Base-by-base conservation (phyloP, 1,140 invertebrate genomes). In the Popillia japonica region DNA sequence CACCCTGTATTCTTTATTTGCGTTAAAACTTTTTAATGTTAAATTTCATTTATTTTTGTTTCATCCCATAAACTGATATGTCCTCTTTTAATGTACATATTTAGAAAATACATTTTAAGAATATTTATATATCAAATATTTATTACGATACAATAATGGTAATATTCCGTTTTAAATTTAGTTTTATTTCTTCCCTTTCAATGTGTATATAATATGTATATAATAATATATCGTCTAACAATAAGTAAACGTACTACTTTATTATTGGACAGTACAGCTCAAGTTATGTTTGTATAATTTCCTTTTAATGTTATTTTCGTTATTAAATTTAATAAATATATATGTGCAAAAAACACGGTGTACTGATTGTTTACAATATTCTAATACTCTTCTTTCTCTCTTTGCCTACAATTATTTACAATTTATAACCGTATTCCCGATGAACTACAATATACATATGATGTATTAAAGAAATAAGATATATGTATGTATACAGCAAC, bases 221-320 rank as follows among this genome's bases (percentile, higher is more conserved):
- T 68, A 68, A 27, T 68, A 68, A 68, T 68, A 34, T 68, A 64
- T 55, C 17, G 27, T 27, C 61, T 68, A 68, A n/a, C n/a, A n/a
- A n/a, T n/a, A n/a, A 68, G 11, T 68, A 27, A 68, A 7, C 27
- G 6, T 23, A 68, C 61, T 68, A 68, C 61, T 68, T 68, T 23
- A 68, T 68, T 85, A 85, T 84, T 84, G 84, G 84, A 86, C 84
- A 85, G 81, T 81, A 86, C 84, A 85, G 83, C 83, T 83, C 75
- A 48, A 74, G 40, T 74, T 41, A 55, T 55, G n/a, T n/a, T n/a
- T n/a, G 27, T 34, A 55, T 55, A 42, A 22, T 42, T 55, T 40
- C 55, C 3, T 48, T 59, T 76, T 8, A 34, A 48, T 75, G 14
- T 74, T 14, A 22, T 68, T 68, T 40, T 41, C 11, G 40, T 41